Conservation (phyloP, 2,888 invertebrate species). For the Scelioninae gen. 2 region DNA sequence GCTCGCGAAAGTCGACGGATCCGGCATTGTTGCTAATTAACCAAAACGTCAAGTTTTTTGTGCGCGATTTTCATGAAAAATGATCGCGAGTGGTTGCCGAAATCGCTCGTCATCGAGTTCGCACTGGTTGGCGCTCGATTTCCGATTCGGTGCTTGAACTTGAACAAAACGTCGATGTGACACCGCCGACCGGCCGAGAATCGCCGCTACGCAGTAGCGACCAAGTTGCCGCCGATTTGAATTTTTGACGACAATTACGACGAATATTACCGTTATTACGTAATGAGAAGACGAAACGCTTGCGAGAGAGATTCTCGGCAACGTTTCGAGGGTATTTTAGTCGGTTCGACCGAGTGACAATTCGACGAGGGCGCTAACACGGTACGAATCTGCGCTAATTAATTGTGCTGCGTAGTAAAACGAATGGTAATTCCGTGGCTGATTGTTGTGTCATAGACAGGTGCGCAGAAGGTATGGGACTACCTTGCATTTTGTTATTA, state of each 20-base stretch:
- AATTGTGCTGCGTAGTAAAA: constrained; percentile 2
- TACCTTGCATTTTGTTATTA: too few species aligned
- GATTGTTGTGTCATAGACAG: too few species aligned
- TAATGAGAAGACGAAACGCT: neutral
- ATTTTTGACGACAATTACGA: constrained; percentile 20
- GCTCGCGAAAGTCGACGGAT: neutral
- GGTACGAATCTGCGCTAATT: neutral
- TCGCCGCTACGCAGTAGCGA: constrained; percentile 4
- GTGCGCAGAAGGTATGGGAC: too few species aligned
- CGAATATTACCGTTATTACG: constrained; percentile 15
- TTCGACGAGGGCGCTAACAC: neutral
- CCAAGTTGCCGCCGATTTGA: constrained; percentile 15
- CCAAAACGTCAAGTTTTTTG: neutral
- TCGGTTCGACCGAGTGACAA: constrained; percentile 5
- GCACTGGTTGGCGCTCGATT: neutral
- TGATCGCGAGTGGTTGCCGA: neutral
- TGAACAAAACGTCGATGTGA: neutral
- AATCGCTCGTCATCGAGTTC: neutral
- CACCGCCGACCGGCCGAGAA: too few species aligned
- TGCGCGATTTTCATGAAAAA: neutral
- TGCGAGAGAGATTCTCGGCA: neutral
- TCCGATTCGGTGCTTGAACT: neutral
- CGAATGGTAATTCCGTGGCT: too few species aligned
- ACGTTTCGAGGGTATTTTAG: neutral
- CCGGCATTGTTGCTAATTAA: constrained; percentile 1